A percentile compares a stretch with the other conserved stretches of the same genome.
These are phyloP conservation scores for Caenorhabditis sp. DNA, from an alignment of 2,888 invertebrate genomes.

Conservation along the genomic window DNA sequence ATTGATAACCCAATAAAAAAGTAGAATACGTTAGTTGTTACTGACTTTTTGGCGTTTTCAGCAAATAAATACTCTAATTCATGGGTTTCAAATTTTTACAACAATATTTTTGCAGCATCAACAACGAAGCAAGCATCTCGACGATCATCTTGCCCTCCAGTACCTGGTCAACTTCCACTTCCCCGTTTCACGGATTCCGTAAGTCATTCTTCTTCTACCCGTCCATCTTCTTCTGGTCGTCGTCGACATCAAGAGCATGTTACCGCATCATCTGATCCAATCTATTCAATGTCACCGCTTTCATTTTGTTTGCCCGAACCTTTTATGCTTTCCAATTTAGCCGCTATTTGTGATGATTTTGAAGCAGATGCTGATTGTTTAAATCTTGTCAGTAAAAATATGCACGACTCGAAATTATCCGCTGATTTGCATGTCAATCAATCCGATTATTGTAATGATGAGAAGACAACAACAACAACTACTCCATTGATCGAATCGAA, in stretches of 20 bases:
- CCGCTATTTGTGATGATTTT: constrained; percentile 61
- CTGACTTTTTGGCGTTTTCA: too few relatives aligned
- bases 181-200: constrained; percentile 31
- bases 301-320: constrained; percentile 59
- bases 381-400: constrained; percentile 19
- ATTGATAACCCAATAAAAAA: too few relatives aligned
- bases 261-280: constrained; percentile 29
- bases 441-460: not conserved
- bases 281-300: constrained; percentile 38
- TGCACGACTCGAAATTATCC: not conserved
- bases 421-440: not conserved
- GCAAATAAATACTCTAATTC: too few relatives aligned
- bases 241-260: not conserved
- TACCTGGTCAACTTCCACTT: constrained; percentile 17
- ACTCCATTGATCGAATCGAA: not conserved
- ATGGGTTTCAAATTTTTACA: not conserved
- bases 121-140: constrained; percentile 22
- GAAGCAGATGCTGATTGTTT: constrained; percentile 43
- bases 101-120: constrained; percentile 19
- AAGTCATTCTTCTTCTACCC: constrained; percentile 18
- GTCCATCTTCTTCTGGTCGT: constrained; percentile 20
- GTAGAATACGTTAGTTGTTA: too few relatives aligned
- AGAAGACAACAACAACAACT: not conserved
- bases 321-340: constrained; percentile 66
- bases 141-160: constrained; percentile 31